These are phyloP conservation scores for Mastomys natalensis DNA, from an alignment of 2,113 vertebrate species.

Conservation along the genomic window DNA sequence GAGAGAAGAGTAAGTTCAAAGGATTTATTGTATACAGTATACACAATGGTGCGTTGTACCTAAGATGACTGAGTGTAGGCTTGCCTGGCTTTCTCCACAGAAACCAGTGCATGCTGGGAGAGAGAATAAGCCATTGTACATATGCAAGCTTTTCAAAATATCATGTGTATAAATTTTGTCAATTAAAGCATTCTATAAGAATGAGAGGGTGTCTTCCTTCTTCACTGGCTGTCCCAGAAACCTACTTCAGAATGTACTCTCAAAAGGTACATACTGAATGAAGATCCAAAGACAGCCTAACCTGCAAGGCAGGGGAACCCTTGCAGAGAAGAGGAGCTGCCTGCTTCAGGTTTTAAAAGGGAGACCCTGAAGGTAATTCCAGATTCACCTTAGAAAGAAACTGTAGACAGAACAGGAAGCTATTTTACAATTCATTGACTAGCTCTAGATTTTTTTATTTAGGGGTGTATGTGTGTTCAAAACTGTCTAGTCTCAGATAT, in stretches of 20 bases:
- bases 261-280: neutral
- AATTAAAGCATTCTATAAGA: neutral
- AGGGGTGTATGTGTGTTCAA: neutral
- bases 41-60: accelerated
- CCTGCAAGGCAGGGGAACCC: neutral
- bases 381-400: neutral
- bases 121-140: neutral
- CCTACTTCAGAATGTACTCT: neutral
- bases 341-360: neutral
- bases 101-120: neutral
- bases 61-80: neutral
- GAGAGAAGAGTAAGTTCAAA: neutral
- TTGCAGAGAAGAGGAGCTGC: neutral
- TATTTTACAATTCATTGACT: neutral
- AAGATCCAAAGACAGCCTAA: neutral
- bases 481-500: neutral
- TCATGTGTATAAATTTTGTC: neutral
- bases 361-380: neutral
- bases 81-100: neutral
- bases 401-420: neutral
- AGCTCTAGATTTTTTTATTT: neutral
- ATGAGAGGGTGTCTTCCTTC: neutral
- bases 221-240: neutral
- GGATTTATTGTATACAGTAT: neutral
- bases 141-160: neutral